Evolutionary conservation across 2,888 invertebrate species (phyloP).

Genomic region (Drosophila ustulata): DNA sequence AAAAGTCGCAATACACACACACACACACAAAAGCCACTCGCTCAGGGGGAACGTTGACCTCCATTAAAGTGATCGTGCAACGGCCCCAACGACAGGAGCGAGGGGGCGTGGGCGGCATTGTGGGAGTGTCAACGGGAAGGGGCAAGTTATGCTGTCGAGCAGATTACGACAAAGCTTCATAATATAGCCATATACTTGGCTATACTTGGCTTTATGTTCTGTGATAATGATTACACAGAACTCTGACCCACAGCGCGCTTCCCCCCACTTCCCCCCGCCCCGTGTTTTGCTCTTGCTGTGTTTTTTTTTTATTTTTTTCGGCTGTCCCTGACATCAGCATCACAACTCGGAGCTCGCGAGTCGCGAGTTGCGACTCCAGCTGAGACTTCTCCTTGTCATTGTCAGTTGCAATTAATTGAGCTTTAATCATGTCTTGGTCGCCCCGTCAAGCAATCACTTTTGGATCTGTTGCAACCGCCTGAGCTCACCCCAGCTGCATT

Average conservation of each 20-base stretch:
- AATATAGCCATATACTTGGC: conserved; percentile 16
- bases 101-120: not conserved
- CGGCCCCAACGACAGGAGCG: conserved; percentile 18
- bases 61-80: conserved; percentile 57
- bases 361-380: not conserved
- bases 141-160: conserved; percentile 30
- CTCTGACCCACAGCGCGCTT: not conserved
- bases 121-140: conserved; percentile 25
- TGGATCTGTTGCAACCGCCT: conserved; percentile 50
- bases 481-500: conserved; percentile 31
- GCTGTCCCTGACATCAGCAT: conserved; percentile 58
- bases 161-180: conserved; percentile 46
- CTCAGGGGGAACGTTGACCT: conserved; percentile 56
- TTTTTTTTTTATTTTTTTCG: conserved; percentile 16
- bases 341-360: not conserved
- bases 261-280: not conserved
- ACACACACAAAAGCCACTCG: conserved; percentile 14
- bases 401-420: conserved; percentile 64
- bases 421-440: conserved; percentile 75
- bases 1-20: conserved; percentile 37
- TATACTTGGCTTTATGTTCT: conserved; percentile 15
- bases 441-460: conserved; percentile 49
- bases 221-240: conserved; percentile 31
- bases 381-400: conserved; percentile 57
- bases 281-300: not conserved